Evolutionary conservation across 2,888 invertebrate species (phyloP).

Genomic region (Lepas anatifera): DNA sequence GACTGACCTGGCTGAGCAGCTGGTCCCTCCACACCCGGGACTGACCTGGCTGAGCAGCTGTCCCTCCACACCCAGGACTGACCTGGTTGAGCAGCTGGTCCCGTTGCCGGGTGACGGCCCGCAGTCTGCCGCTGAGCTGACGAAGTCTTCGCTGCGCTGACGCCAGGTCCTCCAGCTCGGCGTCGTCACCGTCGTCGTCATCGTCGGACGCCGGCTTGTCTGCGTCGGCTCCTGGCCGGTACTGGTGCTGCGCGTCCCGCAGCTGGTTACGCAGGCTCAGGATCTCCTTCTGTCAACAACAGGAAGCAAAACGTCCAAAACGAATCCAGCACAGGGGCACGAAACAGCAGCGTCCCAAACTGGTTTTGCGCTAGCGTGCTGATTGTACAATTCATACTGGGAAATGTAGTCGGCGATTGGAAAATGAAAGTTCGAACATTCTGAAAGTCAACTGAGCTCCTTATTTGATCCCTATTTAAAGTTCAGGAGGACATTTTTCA

Average conservation of each 20-base stretch:
- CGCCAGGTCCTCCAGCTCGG: constrained; percentile 1
- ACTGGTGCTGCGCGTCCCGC: not conserved
- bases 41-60: not conserved
- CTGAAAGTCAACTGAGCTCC: too few relatives aligned
- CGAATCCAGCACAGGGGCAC: too few relatives aligned
- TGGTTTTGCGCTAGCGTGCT: too few relatives aligned
- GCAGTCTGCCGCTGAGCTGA: not conserved
- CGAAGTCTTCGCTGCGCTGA: not conserved
- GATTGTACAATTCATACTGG: too few relatives aligned
- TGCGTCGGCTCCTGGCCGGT: not conserved
- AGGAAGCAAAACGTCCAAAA: too few relatives aligned
- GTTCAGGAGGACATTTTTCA: too few relatives aligned
- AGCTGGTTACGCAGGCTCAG: constrained; percentile 4
- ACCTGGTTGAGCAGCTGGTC: not conserved
- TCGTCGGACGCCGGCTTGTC: not conserved
- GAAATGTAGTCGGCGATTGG: too few relatives aligned
- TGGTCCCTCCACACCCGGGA: too few relatives aligned
- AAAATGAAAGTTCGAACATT: too few relatives aligned
- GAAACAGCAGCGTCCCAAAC: too few relatives aligned
- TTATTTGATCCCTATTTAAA: too few relatives aligned
- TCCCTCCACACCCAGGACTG: not conserved
- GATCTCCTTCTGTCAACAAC: not conserved
- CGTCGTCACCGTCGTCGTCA: not conserved
- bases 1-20: not conserved
- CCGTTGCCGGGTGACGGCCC: not conserved